Base-by-base conservation (phyloP, 2,797 vertebrate genomes). In the Rhinella marina region DNA sequence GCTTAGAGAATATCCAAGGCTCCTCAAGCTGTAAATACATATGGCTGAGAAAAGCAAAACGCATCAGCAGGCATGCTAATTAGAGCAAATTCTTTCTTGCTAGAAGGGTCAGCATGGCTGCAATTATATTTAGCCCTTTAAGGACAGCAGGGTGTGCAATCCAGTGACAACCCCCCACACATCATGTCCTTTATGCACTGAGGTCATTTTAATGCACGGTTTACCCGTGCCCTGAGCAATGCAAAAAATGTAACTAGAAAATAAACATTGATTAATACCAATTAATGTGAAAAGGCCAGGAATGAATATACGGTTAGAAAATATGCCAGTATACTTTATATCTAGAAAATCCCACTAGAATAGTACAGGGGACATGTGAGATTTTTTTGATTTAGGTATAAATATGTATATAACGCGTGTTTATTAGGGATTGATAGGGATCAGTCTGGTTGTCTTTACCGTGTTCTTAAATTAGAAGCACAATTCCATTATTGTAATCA, bases 71-170 rank as follows among this genome's bases (percentile, higher is more conserved):
- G 75, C 73, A 66, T 80, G 48, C 62, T 68, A 32, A 68, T 86
- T 52, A 78, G 19, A 57, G 62, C 52, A 81, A 56, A 57, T 17
- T 48, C 12, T 52, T 21, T 32, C 32, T 61, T 75, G 79, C 68
- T 6, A 78, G 21, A 77, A 78, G 73, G 72, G 84, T 77, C 59
- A 61, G 59, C 73, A 64, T 85, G 70, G 64, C 29, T 86, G 77
- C 64, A 88, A 61, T 88, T 91, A 88, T 91, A 72, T 91, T 81
- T 88, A 89, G 89, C 79, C 54, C 57, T 73, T 54, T 48, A 75
- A 19, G 41, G 68, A 75, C 23, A 66, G 86, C 81, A 66, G 80
- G 72, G 48, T 57, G 61, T 86, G 50, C 50, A 86, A 56, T 80
- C 62, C 52, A 25, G n/a, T 56, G 62, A 86, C 56, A 56, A 70